phyloP scores from a whole-genome alignment of 2,888 invertebrate genomes.

The Crioceris asparagi region DNA sequence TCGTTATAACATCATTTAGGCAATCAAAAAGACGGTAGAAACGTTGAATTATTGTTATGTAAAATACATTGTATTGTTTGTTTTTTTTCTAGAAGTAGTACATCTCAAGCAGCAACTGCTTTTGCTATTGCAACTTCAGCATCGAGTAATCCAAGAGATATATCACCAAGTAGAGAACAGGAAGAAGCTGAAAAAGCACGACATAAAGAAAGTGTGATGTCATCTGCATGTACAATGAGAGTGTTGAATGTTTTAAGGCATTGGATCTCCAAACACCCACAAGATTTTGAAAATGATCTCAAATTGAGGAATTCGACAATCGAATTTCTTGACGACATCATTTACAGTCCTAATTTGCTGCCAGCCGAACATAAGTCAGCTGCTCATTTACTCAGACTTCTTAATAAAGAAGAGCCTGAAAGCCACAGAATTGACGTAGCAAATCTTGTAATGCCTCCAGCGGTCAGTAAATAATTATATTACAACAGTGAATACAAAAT shows the following conservation, averaged over 20 bases:
- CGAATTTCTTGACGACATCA: constrained; percentile 80
- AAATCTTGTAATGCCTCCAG: constrained; percentile 55
- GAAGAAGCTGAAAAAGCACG: constrained; percentile 41
- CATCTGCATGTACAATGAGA: constrained; percentile 89
- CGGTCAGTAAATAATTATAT: constrained; percentile 38
- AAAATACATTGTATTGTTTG: background rate
- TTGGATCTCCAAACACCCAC: constrained; percentile 86
- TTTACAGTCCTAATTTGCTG: constrained; percentile 68
- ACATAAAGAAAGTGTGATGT: constrained; percentile 67
- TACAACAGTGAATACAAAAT: background rate
- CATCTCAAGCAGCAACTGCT: constrained; percentile 77
- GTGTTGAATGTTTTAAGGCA: constrained; percentile 82
- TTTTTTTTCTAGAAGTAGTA: constrained; percentile 55
- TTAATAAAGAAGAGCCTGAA: constrained; percentile 63
- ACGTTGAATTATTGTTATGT: background rate
- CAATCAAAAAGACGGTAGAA: constrained; percentile 74
- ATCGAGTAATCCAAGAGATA: constrained; percentile 70
- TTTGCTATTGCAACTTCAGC: constrained; percentile 88
- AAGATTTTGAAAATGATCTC: constrained; percentile 73
- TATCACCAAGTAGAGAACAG: constrained; percentile 36
- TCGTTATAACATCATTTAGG: constrained; percentile 81
- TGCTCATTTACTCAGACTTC: constrained; percentile 63
- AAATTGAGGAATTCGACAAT: constrained; percentile 66
- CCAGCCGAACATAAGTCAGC: constrained; percentile 87
- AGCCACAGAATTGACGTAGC: constrained; percentile 57